Evolutionary conservation across 2,888 invertebrate species (phyloP).

Genomic region (Amiota communis): DNA sequence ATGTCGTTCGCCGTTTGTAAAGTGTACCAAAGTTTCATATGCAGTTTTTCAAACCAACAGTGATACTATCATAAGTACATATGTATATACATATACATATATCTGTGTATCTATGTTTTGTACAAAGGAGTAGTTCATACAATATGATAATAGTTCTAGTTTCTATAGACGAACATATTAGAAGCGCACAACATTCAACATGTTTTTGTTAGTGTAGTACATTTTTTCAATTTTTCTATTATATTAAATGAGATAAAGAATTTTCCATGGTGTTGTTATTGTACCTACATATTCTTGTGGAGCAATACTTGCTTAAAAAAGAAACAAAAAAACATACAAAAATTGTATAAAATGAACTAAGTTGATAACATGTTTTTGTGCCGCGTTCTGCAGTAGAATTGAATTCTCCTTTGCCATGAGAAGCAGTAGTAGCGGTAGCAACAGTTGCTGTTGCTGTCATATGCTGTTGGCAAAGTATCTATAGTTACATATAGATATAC

Average conservation of each 20-base stretch:
- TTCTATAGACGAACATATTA: background rate
- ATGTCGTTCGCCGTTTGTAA: too few species aligned
- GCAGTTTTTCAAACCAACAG: too few species aligned
- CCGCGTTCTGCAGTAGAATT: background rate
- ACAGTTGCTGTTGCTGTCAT: background rate
- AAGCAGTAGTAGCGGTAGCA: background rate
- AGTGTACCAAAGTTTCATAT: too few species aligned
- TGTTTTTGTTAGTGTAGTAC: background rate
- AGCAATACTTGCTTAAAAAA: background rate
- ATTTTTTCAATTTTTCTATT: conserved; percentile 17
- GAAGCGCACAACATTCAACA: background rate
- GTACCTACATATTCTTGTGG: too few species aligned
- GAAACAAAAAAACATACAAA: background rate
- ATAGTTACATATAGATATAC: too few species aligned
- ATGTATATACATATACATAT: too few species aligned
- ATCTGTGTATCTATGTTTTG: too few species aligned
- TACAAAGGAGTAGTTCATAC: background rate
- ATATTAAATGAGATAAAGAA: conserved; percentile 22
- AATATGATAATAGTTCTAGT: conserved; percentile 5
- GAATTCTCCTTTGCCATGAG: background rate
- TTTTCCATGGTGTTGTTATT: background rate
- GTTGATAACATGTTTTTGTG: conserved; percentile 4
- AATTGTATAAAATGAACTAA: background rate
- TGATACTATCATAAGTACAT: too few species aligned
- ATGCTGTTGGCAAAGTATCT: conserved; percentile 1